Evolutionary conservation across 1,140 invertebrate genomes (phyloP), one percentile per base, ranked within the genome.

Genomic region (Homarus americanus): DNA sequence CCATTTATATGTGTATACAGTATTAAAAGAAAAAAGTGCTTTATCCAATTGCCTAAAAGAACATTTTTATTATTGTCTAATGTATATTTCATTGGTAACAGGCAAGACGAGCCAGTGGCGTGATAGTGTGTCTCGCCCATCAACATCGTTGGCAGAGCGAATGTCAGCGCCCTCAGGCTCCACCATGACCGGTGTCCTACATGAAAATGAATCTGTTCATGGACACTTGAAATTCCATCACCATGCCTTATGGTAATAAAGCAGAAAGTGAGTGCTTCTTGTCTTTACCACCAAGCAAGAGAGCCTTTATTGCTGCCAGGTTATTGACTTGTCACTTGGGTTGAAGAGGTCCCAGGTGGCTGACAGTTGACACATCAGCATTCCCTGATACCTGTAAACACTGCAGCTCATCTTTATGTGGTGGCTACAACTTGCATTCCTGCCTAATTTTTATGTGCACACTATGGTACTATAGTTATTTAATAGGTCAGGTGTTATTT

Each of bases 221-320:
- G 92, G 92, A 32, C 92, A 92, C 84, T 82, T 92, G 78, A 92
- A 92, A 79, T 92, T 92, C 86, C 92, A 92, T 49, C 92, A 92
- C 58, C 92, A 92, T 82, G 91, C 90, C 28, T 82, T 92, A 69
- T 92, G 92, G 92, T 92, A 92, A 92, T 76, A 24, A 28, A 32
- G 28, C n/a, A 69, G n/a, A 28, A 69, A 69, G 5, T 34, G n/a
- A 32, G 63, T 7, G n/a, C 63, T 32, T 69, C 63, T 32, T 69
- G 63, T 69, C 63, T 69, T 32, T 32, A 69, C 63, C 63, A 69
- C 63, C 63, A 10, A 32, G 32, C 63, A 69, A 69, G 63, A 69
- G 63, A 32, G 28, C 63, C 63, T 28, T 32, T 9, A 32, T n/a
- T 69, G 63, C 63, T 69, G 63, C 63, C 24, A 69, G 58, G 58